Conservation (phyloP, 2,888 invertebrate species). For the Drosophila nr. fundita region DNA sequence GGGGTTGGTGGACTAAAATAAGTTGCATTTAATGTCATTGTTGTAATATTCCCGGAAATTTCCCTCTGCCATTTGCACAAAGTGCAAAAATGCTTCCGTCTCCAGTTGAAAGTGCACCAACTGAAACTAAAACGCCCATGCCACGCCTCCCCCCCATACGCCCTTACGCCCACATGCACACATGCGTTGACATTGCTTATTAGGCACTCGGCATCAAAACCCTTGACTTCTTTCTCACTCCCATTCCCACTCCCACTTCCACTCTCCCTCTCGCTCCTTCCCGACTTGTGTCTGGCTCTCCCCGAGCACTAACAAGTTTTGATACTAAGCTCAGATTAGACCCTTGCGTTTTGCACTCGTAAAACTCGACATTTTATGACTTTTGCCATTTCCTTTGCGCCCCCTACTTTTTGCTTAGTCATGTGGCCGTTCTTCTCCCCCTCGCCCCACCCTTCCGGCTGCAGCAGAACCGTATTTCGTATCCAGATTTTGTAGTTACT, state of each 20-base stretch:
- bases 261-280: neutral
- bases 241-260: neutral
- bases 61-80: slow-evolving; percentile 68
- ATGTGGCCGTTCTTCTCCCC: slow-evolving; percentile 1
- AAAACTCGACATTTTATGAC: slow-evolving; percentile 82
- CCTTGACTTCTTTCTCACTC: slow-evolving; percentile 1
- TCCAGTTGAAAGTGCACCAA: slow-evolving; percentile 53
- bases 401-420: slow-evolving; percentile 21
- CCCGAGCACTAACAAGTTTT: slow-evolving; percentile 71
- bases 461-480: slow-evolving; percentile 48
- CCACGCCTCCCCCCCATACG: slow-evolving; percentile 13
- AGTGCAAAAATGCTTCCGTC: slow-evolving; percentile 78
- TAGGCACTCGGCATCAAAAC: slow-evolving; percentile 39
- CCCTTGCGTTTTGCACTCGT: slow-evolving; percentile 82
- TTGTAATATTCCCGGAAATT: slow-evolving; percentile 67
- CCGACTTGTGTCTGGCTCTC: neutral
- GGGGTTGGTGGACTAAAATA: slow-evolving; percentile 55
- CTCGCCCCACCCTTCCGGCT: neutral
- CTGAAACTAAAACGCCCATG: slow-evolving; percentile 30
- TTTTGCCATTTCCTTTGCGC: slow-evolving; percentile 75
- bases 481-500: slow-evolving; percentile 80
- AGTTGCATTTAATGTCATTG: slow-evolving; percentile 81
- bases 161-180: slow-evolving; percentile 27
- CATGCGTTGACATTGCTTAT: slow-evolving; percentile 79
- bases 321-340: slow-evolving; percentile 80